Percentiles rank a stretch among this genome's conserved stretches.
Evolutionary conservation across 2,888 invertebrate genomes (phyloP).

Genomic region (Platycheirus albimanus): DNA sequence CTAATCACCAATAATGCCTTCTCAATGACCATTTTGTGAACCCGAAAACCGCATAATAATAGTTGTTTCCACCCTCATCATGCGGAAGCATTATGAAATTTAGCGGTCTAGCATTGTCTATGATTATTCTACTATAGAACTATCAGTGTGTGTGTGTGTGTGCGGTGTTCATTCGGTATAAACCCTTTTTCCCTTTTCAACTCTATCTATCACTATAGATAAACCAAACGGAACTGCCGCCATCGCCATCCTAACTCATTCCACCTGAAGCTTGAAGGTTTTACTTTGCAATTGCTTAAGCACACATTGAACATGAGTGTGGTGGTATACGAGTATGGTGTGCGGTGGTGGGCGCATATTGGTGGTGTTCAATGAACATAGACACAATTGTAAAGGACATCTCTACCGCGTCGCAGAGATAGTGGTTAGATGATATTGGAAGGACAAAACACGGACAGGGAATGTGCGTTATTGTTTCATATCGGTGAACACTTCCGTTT

Average conservation of each 20-base stretch:
- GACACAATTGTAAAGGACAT: constrained; percentile 52
- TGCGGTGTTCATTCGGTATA: neutral
- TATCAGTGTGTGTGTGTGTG: neutral
- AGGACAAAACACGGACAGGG: neutral
- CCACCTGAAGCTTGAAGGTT: neutral
- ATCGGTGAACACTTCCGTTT: constrained; percentile 63
- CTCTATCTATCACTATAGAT: constrained; percentile 5
- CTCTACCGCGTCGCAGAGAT: constrained; percentile 8
- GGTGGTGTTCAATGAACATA: constrained; percentile 42
- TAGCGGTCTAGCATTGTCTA: constrained; percentile 44
- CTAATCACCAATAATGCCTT: constrained; percentile 34
- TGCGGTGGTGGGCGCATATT: constrained; percentile 26
- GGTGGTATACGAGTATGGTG: too few species aligned
- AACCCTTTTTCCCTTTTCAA: constrained; percentile 42
- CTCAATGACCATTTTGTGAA: constrained; percentile 26
- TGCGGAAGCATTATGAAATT: constrained; percentile 50
- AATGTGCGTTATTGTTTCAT: constrained; percentile 61
- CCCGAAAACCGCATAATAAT: constrained; percentile 40
- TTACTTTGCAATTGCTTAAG: constrained; percentile 47
- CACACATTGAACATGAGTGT: too few species aligned
- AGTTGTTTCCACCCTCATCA: constrained; percentile 49
- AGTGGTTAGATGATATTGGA: neutral
- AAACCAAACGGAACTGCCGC: constrained; percentile 3
- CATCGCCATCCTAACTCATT: neutral
- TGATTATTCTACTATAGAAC: neutral